Conservation (phyloP, 2,113 vertebrate genomes). For the Microtus richardsoni region DNA sequence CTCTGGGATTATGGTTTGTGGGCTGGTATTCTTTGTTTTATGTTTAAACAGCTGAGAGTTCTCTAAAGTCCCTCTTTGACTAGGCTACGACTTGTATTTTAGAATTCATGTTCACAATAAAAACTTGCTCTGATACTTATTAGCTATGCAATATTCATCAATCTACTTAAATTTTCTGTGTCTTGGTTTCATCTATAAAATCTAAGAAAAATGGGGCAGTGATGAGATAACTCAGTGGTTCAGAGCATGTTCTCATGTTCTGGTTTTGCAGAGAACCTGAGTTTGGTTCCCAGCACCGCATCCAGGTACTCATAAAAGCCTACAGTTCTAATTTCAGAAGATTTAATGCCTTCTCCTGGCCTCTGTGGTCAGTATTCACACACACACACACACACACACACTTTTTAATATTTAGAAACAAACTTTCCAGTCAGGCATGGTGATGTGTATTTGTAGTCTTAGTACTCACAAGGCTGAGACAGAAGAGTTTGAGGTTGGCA, state of each 20-base stretch:
- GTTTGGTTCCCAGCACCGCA: neutral
- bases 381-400: neutral
- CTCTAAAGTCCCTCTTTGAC: neutral
- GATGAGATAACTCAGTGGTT: neutral
- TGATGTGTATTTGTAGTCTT: neutral
- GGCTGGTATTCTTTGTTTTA: too few species aligned
- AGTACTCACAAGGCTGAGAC: neutral
- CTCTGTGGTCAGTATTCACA: neutral
- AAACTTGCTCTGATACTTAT: neutral
- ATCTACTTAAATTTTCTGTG: neutral
- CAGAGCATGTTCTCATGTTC: too few species aligned
- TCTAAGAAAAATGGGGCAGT: neutral
- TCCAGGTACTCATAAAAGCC: neutral
- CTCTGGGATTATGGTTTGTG: too few species aligned
- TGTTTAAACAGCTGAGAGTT: neutral
- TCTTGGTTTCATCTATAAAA: slow-evolving; percentile 15
- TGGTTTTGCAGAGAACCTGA: neutral
- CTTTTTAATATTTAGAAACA: neutral
- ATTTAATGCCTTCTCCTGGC: neutral
- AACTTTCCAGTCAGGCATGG: neutral
- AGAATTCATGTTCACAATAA: neutral
- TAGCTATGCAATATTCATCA: neutral
- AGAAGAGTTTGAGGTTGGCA: neutral
- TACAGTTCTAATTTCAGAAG: neutral
- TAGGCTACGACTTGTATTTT: slow-evolving; percentile 21